Evolutionary conservation across 2,113 vertebrate genomes (phyloP).

Genomic region (Cnemophilus loriae): DNA sequence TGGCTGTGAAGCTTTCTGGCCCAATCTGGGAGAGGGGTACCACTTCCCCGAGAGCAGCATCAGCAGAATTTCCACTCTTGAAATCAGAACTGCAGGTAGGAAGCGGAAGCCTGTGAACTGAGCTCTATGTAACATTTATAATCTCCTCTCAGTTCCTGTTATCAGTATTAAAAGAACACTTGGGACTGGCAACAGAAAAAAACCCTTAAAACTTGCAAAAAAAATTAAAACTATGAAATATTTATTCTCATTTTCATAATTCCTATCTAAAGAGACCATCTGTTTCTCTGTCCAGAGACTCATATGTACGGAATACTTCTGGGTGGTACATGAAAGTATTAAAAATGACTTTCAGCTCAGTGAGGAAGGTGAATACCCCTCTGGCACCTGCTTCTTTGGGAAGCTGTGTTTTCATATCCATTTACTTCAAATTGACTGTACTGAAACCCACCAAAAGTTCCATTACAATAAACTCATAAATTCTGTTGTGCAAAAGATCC

Average conservation of each 20-base stretch:
- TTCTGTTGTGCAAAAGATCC: background rate
- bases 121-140: background rate
- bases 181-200: background rate
- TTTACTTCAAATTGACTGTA: background rate
- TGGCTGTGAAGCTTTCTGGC: background rate
- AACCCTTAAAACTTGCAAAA: background rate
- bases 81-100: background rate
- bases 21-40: background rate
- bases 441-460: background rate
- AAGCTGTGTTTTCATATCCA: background rate
- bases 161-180: background rate
- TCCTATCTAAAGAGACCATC: slow-evolving; percentile 22
- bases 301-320: background rate
- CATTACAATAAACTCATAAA: background rate
- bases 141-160: background rate
- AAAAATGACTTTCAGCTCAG: background rate
- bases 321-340: background rate
- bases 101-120: background rate
- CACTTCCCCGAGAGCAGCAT: background rate
- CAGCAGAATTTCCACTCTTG: background rate
- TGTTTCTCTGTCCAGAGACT: slow-evolving; percentile 14
- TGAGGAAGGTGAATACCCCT: background rate
- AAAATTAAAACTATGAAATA: background rate
- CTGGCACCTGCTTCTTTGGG: background rate
- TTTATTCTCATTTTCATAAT: slow-evolving; percentile 35